Base-by-base conservation (phyloP, 2,113 vertebrate genomes). In the Catharus bicknelli region DNA sequence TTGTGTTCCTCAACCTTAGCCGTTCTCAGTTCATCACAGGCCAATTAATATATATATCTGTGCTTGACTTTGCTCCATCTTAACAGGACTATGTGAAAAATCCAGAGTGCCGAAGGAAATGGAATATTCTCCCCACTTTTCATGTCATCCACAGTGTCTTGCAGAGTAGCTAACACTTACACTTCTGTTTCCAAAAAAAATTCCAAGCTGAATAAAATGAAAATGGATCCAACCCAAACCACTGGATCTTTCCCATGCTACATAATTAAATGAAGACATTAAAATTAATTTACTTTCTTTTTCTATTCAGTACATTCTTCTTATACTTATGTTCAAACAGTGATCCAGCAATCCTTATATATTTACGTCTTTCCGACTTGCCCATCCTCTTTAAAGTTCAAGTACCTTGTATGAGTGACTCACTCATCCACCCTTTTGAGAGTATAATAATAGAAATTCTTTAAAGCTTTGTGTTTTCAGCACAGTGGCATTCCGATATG, bases 351-450 rank as follows among this genome's bases (percentile, higher is more conserved):
- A 61, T 58, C 29, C 34, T 91, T 64, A 11, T 68, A 2, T 32
- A 77, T 47, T 85, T 93, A 47, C 3, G 0, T 69, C 45, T 42
- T 91, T 90, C 47, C 84, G 83, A 78, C 23, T 81, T 88, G 70
- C 83, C 85, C 68, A 87, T 90, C 67, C 66, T 91, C 48, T 92
- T 91, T 95, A 84, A 95, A 95, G 90, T 86, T 96, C 95, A 97
- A 87, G 86, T 85, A 59, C 69, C 53, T 90, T 21, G 0, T 78
- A 58, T 2, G 4, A 62, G 68, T 97, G 95, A 97, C 73, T 96
- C 94, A 97, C 34, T 85, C 16, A 66, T 90, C 83, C 91, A 94
- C 81, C 84, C 92, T 82, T 93, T 74, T 2, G 4, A 84, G 59
- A 80, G 68, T 50, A 48, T 50, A 94, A 93, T 62, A 94, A 90